Percentiles rank a stretch among this genome's conserved stretches.
phyloP scores from a whole-genome alignment of 2,888 invertebrate species.

The Pheosia gnoma region DNA sequence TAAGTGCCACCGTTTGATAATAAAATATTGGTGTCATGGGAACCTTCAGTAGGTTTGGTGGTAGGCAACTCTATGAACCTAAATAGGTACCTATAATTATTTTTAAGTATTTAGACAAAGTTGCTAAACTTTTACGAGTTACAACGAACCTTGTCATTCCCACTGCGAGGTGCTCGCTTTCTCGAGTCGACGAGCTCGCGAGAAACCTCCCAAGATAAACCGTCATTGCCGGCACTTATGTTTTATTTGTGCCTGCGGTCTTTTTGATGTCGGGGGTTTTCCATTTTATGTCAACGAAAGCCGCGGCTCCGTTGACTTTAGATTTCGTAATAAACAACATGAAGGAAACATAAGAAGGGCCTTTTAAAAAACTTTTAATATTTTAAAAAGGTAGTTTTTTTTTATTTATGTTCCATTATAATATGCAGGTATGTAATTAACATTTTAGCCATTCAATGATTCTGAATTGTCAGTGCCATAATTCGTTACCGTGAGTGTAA shows the following conservation, averaged over 20 bases:
- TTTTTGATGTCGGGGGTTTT: not conserved
- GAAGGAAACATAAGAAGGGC: no score
- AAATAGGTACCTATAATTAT: no score
- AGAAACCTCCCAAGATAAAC: not conserved
- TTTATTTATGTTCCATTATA: no score
- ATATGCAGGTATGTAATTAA: no score
- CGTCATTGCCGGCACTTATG: not conserved
- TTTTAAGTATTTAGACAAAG: no score
- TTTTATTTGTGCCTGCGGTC: slow-evolving; percentile 5
- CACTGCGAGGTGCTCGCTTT: not conserved
- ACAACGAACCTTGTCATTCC: not conserved
- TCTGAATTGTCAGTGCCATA: not conserved
- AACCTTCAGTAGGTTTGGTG: no score
- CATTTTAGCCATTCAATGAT: no score
- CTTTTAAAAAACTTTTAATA: no score
- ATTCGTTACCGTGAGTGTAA: not conserved
- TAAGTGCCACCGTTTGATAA: no score
- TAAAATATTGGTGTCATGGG: no score
- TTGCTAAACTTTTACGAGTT: slow-evolving; percentile 1
- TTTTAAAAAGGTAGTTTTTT: no score
- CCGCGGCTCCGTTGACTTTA: not conserved
- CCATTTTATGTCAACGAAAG: not conserved
- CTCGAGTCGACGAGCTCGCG: not conserved
- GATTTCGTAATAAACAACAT: not conserved
- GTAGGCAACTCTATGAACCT: no score